Evolutionary conservation across 2,888 invertebrate species (phyloP).

Genomic region (Campaea margaritaria): DNA sequence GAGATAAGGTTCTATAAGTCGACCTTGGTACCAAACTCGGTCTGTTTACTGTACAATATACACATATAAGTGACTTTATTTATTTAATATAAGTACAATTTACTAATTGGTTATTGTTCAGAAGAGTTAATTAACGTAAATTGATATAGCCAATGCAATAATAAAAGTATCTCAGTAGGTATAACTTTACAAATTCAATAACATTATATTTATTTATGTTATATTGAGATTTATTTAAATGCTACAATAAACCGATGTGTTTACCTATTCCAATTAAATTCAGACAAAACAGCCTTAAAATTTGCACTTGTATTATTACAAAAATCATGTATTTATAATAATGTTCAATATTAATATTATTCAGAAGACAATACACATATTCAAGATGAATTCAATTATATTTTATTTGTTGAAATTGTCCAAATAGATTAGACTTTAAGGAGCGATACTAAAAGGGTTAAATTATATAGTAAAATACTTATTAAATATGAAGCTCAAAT

Average conservation of each 20-base stretch:
- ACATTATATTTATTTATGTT: conserved; percentile 14
- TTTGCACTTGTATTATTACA: neutral
- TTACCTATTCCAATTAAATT: neutral
- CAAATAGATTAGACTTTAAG: too few species aligned
- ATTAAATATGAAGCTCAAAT: too few species aligned
- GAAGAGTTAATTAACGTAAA: conserved; percentile 40
- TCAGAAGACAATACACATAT: too few species aligned
- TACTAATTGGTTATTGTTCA: conserved; percentile 43
- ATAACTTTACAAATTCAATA: conserved; percentile 16
- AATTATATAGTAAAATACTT: too few species aligned
- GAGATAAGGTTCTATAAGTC: conserved; percentile 32
- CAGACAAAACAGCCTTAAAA: neutral
- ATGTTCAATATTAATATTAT: too few species aligned
- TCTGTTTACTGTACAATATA: conserved; percentile 31
- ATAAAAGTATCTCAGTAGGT: conserved; percentile 31
- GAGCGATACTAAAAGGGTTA: too few species aligned
- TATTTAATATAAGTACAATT: neutral
- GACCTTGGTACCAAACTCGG: conserved; percentile 41
- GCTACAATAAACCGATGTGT: conserved; percentile 19
- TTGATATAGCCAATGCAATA: conserved; percentile 37
- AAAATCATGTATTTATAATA: neutral
- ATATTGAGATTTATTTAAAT: conserved; percentile 34
- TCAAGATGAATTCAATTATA: too few species aligned
- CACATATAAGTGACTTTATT: conserved; percentile 13
- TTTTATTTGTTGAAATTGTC: too few species aligned